Evolutionary conservation across 2,888 invertebrate species (phyloP).

Genomic region (Camponotus fellah): DNA sequence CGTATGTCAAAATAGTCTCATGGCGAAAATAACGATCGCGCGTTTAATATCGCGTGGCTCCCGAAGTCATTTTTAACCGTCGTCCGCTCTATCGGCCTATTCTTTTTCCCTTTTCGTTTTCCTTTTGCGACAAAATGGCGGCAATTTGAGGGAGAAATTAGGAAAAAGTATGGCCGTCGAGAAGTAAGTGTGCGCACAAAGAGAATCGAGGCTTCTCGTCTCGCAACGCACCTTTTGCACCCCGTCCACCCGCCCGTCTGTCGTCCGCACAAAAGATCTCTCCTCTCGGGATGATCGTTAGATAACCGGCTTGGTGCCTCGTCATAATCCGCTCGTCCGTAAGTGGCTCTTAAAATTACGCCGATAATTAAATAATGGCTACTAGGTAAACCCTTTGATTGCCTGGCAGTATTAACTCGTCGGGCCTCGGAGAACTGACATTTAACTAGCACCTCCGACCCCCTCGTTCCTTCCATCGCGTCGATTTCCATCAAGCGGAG

Average conservation of each 20-base stretch:
- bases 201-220: not conserved
- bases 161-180: not conserved
- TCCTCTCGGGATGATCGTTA: constrained; percentile 38
- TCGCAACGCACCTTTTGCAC: constrained; percentile 22
- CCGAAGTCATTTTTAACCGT: constrained; percentile 12
- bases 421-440: constrained; percentile 38
- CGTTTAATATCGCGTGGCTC: constrained; percentile 21
- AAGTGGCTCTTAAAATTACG: constrained; percentile 59
- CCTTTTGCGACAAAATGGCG: constrained; percentile 22
- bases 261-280: constrained; percentile 37
- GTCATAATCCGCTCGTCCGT: constrained; percentile 17
- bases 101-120: not conserved
- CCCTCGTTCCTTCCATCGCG: not conserved
- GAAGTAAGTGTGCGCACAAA: not conserved
- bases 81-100: not conserved
- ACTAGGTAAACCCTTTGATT: constrained; percentile 64
- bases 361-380: constrained; percentile 62
- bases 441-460: constrained; percentile 34
- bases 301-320: constrained; percentile 37
- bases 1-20: constrained; percentile 64
- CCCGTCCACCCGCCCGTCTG: not conserved
- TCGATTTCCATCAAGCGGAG: constrained; percentile 28
- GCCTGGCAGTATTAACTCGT: constrained; percentile 66
- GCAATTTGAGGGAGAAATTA: constrained; percentile 17
- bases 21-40: constrained; percentile 52